A percentile compares a stretch with the other conserved stretches of the same genome.
These are phyloP conservation scores for Hylia prasina DNA, from an alignment of 2,113 vertebrate genomes.

Conservation along the genomic window DNA sequence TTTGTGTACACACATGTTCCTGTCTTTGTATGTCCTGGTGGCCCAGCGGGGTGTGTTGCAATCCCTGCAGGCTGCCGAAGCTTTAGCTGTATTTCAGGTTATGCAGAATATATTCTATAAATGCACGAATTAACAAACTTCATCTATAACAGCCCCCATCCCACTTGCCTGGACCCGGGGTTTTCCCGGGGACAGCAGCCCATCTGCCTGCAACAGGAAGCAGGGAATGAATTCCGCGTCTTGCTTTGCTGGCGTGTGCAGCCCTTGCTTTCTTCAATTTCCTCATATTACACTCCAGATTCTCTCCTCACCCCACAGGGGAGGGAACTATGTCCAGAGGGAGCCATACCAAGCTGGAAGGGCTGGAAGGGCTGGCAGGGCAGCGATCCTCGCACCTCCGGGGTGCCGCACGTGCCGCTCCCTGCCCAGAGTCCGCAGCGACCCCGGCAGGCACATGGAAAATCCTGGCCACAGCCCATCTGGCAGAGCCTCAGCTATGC, in stretches of 20 bases:
- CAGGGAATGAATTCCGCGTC: rapidly evolving
- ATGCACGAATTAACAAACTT: no score
- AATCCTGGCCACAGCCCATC: background rate
- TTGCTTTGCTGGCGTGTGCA: rapidly evolving
- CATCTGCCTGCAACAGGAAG: background rate
- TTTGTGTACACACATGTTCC: no score
- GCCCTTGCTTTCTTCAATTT: background rate
- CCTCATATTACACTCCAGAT: rapidly evolving
- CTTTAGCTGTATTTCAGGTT: no score
- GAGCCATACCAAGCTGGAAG: background rate
- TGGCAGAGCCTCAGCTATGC: background rate
- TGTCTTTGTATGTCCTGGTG: no score
- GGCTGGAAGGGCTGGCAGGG: background rate
- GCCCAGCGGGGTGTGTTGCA: no score
- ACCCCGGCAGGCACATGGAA: rapidly evolving
- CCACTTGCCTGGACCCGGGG: background rate
- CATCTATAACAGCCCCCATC: no score
- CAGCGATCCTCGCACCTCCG: rapidly evolving
- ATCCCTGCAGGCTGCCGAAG: no score
- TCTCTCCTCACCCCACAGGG: no score
- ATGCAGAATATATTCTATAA: no score
- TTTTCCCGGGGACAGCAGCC: background rate
- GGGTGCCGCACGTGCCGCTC: rapidly evolving
- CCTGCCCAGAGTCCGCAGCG: rapidly evolving
- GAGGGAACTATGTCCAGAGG: rapidly evolving